These are phyloP conservation scores for Catharus fuscescens DNA, from an alignment of 2,113 vertebrate genomes.

Conservation along the genomic window DNA sequence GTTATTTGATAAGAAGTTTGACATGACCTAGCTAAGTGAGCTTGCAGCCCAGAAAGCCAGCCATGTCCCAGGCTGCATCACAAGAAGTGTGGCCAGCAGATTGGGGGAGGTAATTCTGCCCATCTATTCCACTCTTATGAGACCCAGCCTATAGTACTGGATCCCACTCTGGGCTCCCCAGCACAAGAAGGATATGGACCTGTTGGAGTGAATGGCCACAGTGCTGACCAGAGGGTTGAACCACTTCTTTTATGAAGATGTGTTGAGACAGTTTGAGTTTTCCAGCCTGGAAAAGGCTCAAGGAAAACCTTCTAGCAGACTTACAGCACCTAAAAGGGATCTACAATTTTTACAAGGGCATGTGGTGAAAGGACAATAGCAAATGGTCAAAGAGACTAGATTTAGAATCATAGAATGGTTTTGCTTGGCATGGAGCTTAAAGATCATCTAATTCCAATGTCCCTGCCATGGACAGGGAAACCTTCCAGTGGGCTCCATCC, in stretches of 20 bases:
- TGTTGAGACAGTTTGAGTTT: background rate
- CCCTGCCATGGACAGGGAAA: accelerated
- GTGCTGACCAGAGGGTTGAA: background rate
- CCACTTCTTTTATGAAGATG: background rate
- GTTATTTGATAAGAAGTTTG: background rate
- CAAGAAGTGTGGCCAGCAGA: background rate
- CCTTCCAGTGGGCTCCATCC: background rate
- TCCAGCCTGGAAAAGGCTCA: background rate
- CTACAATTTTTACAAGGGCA: background rate
- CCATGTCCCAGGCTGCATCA: background rate
- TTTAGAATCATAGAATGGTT: background rate
- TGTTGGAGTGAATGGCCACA: background rate
- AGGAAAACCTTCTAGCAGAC: background rate
- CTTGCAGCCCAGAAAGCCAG: background rate
- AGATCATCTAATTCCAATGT: background rate
- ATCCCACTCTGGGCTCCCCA: background rate
- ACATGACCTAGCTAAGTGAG: background rate
- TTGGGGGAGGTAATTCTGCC: background rate
- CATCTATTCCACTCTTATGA: background rate
- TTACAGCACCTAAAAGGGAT: background rate
- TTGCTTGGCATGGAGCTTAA: background rate
- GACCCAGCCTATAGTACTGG: background rate
- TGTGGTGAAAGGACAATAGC: background rate
- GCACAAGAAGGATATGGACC: background rate
- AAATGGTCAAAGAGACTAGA: background rate